These are phyloP conservation scores for Ctenochaetus hawaiiensis DNA, from an alignment of 2,797 vertebrate genomes.

Conservation along the genomic window DNA sequence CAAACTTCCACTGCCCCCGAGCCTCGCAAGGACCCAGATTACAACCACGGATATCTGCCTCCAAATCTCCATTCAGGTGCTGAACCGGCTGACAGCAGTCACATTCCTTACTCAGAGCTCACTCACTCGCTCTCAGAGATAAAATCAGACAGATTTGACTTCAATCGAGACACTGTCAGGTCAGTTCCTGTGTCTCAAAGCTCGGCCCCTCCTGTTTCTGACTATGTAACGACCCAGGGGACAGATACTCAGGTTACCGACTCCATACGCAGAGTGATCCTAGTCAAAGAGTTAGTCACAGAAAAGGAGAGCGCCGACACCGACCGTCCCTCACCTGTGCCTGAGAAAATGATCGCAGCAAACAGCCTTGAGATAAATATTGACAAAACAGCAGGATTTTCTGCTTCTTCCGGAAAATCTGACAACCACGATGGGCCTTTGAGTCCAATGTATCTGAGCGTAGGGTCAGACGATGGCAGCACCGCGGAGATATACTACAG, in stretches of 20 bases:
- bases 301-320: not conserved
- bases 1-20: not conserved
- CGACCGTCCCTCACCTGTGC: not conserved
- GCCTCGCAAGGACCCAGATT: not conserved
- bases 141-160: conserved; percentile 10
- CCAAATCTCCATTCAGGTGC: not conserved
- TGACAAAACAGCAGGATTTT: not conserved
- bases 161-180: conserved; percentile 4
- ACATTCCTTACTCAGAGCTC: conserved; percentile 23
- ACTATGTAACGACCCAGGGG: conserved; percentile 51
- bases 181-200: conserved; percentile 13
- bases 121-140: conserved; percentile 13
- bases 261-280: conserved; percentile 50
- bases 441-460: conserved; percentile 67
- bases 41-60: not conserved
- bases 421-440: not conserved
- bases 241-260: conserved; percentile 62
- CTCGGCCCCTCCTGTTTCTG: conserved; percentile 47
- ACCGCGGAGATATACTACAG: conserved; percentile 74
- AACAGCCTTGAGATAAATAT: conserved; percentile 1
- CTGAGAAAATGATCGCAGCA: conserved; percentile 7
- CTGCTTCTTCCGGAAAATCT: not conserved
- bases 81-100: not conserved
- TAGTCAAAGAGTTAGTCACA: conserved; percentile 56
- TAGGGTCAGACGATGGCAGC: conserved; percentile 76